Percentiles rank a stretch among this genome's conserved stretches.
Conservation (phyloP, 2,113 vertebrate species). For the Dasyurus viverrinus region DNA sequence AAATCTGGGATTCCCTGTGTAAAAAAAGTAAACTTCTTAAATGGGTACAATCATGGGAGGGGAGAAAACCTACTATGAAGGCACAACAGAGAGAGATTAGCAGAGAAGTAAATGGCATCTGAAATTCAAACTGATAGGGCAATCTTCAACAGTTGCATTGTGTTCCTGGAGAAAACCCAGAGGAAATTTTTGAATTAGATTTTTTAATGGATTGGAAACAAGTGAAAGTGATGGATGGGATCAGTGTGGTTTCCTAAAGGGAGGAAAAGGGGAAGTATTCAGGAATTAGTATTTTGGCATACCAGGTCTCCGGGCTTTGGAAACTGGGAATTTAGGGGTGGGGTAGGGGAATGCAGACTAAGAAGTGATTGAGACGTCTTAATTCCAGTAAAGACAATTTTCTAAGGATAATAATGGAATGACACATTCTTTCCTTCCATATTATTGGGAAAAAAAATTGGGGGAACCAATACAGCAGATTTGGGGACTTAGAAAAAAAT, state of each 20-base stretch:
- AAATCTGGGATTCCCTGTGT: not conserved
- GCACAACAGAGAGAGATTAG: not conserved
- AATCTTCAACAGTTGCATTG: not conserved
- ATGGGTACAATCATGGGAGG: not conserved
- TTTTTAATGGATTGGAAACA: slow-evolving; percentile 45
- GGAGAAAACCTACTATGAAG: not conserved
- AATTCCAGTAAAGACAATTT: not conserved
- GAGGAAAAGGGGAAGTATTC: not conserved
- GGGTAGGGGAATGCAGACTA: not conserved
- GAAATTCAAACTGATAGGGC: not conserved
- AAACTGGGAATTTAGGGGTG: not conserved
- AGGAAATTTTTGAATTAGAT: slow-evolving; percentile 3
- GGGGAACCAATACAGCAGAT: not conserved
- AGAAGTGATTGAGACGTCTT: not conserved
- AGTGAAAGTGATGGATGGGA: slow-evolving; percentile 19
- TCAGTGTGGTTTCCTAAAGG: slow-evolving; percentile 3
- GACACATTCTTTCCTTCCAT: not conserved
- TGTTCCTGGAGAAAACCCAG: slow-evolving; percentile 19
- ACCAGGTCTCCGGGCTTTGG: not conserved
- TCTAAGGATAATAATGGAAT: not conserved
- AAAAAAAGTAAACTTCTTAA: not conserved
- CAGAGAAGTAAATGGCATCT: not conserved
- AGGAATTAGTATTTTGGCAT: not conserved
- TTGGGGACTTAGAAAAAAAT: not conserved
- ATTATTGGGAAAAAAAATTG: not conserved